These are phyloP conservation scores for Caenorhabditis wallacei DNA, from an alignment of 2,888 invertebrate species.

Conservation along the genomic window DNA sequence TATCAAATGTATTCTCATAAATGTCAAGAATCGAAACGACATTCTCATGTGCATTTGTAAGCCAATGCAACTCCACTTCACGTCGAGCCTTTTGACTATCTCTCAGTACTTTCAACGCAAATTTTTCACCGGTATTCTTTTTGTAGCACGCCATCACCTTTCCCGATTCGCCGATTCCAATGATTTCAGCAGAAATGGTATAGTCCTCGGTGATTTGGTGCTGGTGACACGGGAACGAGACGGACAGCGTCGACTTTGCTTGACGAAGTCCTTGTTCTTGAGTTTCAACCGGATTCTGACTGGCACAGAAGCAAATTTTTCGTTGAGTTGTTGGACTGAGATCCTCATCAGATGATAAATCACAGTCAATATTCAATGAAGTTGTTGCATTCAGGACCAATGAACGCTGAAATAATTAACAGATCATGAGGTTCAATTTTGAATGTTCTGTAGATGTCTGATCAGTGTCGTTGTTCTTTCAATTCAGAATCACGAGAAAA, in stretches of 20 bases:
- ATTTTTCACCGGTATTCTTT: slow-evolving; percentile 89
- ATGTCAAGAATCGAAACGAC: slow-evolving; percentile 96
- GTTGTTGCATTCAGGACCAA: slow-evolving; percentile 78
- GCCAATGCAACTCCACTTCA: slow-evolving; percentile 97
- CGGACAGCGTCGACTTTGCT: slow-evolving; percentile 63
- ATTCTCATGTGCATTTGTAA: slow-evolving; percentile 92
- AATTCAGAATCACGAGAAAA: slow-evolving; percentile 30
- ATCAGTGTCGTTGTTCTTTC: slow-evolving; percentile 43
- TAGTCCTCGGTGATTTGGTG: slow-evolving; percentile 82
- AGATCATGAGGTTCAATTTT: slow-evolving; percentile 13
- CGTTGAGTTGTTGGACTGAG: slow-evolving; percentile 67
- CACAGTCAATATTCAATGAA: slow-evolving; percentile 73
- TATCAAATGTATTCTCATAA: slow-evolving; percentile 95
- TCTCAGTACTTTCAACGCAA: slow-evolving; percentile 93
- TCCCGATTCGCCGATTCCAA: slow-evolving; percentile 97
- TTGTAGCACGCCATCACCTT: slow-evolving; percentile 97
- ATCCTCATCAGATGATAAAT: slow-evolving; percentile 73
- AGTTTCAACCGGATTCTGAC: slow-evolving; percentile 72
- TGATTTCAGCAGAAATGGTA: slow-evolving; percentile 86
- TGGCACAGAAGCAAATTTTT: slow-evolving; percentile 78
- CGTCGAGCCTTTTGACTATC: slow-evolving; percentile 94
- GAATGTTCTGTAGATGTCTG: slow-evolving; percentile 28
- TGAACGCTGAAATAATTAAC: slow-evolving; percentile 71
- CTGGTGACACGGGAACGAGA: slow-evolving; percentile 76
- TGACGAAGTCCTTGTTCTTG: slow-evolving; percentile 73